A percentile compares a stretch with the other conserved stretches of the same genome.
Evolutionary conservation across 2,888 invertebrate species (phyloP).

Genomic region (Amaurobius ferox): DNA sequence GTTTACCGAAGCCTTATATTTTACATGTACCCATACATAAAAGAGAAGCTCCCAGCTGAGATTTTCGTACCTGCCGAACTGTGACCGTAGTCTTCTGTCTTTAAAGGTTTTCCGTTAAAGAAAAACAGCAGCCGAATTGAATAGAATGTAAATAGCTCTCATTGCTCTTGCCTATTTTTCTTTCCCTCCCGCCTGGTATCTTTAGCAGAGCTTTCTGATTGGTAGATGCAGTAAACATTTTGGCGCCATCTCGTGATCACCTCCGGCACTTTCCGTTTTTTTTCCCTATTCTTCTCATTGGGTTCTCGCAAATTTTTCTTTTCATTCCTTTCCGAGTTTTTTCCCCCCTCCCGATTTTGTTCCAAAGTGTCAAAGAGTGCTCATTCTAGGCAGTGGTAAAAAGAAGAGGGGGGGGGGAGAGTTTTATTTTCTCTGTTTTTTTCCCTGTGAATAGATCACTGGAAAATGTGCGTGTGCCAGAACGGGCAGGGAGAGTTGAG

Average conservation of each 20-base stretch:
- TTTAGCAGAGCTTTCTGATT: constrained; percentile 4
- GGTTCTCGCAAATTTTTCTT: constrained; percentile 3
- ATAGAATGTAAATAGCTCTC: constrained; percentile 54
- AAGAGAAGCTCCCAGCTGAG: neutral
- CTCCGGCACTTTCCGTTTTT: constrained; percentile 4
- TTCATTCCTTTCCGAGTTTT: neutral
- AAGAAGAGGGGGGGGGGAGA: neutral
- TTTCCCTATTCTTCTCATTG: neutral
- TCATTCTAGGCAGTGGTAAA: constrained; percentile 5
- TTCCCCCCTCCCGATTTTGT: neutral
- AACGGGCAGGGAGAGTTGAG: constrained; percentile 4
- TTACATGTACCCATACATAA: neutral
- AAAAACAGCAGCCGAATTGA: constrained; percentile 33
- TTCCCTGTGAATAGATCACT: constrained; percentile 42
- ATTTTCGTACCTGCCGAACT: constrained; percentile 37
- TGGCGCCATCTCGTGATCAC: constrained; percentile 32
- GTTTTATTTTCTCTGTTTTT: constrained; percentile 32
- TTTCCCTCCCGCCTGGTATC: neutral
- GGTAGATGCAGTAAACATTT: constrained; percentile 17
- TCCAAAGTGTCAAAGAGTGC: constrained; percentile 24
- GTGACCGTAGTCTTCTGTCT: constrained; percentile 34
- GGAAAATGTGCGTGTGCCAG: neutral
- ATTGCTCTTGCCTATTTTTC: neutral
- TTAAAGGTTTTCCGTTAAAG: constrained; percentile 15
- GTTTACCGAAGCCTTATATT: constrained; percentile 32